These are phyloP conservation scores for Clarias fuscus DNA, from an alignment of 2,797 vertebrate species.

Conservation along the genomic window DNA sequence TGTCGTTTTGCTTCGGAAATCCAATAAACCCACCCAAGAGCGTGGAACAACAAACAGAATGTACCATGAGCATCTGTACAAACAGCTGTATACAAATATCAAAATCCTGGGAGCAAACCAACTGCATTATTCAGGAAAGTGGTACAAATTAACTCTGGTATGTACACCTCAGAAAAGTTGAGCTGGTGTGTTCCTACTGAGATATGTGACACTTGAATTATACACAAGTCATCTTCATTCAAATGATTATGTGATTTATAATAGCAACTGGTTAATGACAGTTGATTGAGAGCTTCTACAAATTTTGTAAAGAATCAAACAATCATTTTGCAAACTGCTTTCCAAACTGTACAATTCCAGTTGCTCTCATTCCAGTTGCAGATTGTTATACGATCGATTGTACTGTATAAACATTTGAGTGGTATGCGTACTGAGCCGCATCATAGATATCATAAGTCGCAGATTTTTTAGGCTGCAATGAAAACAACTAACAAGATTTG, in stretches of 20 bases:
- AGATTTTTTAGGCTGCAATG: no score
- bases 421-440: no score
- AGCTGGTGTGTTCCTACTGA: not conserved
- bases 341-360: not conserved
- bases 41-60: not conserved
- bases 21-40: not conserved
- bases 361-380: not conserved
- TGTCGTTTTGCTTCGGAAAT: not conserved
- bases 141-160: not conserved
- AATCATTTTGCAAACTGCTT: not conserved
- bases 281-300: not conserved
- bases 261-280: not conserved
- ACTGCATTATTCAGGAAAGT: constrained; percentile 10
- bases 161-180: no score
- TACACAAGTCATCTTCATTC: not conserved
- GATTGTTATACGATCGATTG: not conserved
- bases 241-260: not conserved
- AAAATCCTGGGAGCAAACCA: not conserved
- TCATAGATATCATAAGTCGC: no score
- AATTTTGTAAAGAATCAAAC: not conserved
- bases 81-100: not conserved
- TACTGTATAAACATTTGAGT: no score
- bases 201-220: not conserved
- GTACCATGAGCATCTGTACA: not conserved
- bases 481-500: no score